Base-by-base conservation (phyloP, 1,140 invertebrate genomes). In the Drosophila sp. region DNA sequence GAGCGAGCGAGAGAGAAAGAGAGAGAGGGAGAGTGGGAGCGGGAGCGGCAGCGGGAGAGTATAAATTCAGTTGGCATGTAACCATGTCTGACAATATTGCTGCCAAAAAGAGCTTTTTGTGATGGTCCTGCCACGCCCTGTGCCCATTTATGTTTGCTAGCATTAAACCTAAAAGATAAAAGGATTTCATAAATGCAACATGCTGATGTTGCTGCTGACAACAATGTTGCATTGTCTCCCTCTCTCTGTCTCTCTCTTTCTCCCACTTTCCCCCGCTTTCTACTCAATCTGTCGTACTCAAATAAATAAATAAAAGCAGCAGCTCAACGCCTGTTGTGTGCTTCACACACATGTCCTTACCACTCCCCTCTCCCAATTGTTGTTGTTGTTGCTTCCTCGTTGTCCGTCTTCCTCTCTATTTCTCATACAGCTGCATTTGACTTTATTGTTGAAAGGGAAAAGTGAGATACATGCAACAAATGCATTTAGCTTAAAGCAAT, bases 121-220 rank as follows among this genome's bases (percentile, higher is more conserved):
- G 74, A 82, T 78, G 62, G 70, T 54, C 48, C 43, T 38, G 48
- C 48, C 61, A 38, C 64, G 41, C 61, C 51, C 69, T 27, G 48
- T 50, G 36, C 71, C 27, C 78, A 67, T 59, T 58, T 66, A 45
- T 69, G 67, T 45, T 57, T 81, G 57, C 45, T 64, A 64, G 66
- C 78, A 79, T 86, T 87, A 76, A 84, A 78, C 81, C 69, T 70
- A 61, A 80, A 84, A 86, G 81, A 84, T 84, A 84, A 84, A 86
- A 84, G 81, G 81, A 84, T 84, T 84, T 84, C 81, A 84, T 84
- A 84, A 84, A 84, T 84, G 81, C 81, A 84, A 84, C 81, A 84
- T 86, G 81, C 66, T 84, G 74, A 71, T 81, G 79, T 82, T 81
- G 78, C 61, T 82, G 81, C 73, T 81, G 81, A 86, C 81, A 84